A percentile compares a stretch with the other conserved stretches of the same genome.
Conservation (phyloP, 2,888 invertebrate genomes). For the Oscheius sp. region DNA sequence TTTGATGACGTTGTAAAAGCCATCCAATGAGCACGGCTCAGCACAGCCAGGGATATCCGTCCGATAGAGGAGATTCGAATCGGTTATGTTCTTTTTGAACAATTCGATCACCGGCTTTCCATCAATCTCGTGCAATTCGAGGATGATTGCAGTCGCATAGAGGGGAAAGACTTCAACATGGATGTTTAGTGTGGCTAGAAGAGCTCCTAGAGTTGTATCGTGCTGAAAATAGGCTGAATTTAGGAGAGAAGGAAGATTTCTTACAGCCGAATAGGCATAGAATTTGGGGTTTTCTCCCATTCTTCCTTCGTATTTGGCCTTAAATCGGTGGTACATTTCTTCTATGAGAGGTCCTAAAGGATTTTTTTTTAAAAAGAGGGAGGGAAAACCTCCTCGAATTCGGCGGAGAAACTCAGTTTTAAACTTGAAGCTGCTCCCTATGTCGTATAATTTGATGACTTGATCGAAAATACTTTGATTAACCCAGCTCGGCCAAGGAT, state of each 20-base stretch:
- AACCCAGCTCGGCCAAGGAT: constrained; percentile 63
- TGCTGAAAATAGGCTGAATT: constrained; percentile 46
- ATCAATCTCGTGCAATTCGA: constrained; percentile 63
- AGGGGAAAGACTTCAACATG: constrained; percentile 59
- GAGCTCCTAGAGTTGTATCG: constrained; percentile 64
- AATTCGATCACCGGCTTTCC: constrained; percentile 45
- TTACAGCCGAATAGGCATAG: constrained; percentile 66
- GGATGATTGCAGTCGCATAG: constrained; percentile 61
- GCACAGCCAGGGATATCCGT: constrained; percentile 57
- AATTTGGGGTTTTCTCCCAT: constrained; percentile 55
- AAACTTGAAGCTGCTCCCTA: constrained; percentile 52
- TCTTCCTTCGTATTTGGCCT: constrained; percentile 40
- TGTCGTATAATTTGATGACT: constrained; percentile 57
- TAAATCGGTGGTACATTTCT: constrained; percentile 62
- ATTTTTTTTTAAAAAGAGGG: not conserved
- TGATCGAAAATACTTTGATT: constrained; percentile 51
- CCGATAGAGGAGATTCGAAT: constrained; percentile 49
- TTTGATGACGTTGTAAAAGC: constrained; percentile 34
- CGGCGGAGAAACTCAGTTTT: constrained; percentile 52
- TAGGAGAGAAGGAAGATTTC: not conserved
- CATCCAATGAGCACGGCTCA: constrained; percentile 55
- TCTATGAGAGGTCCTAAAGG: constrained; percentile 58
- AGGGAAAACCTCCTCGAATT: constrained; percentile 59
- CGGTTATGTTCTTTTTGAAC: constrained; percentile 66
- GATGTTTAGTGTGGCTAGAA: constrained; percentile 62